These are phyloP conservation scores for Homarus americanus DNA, from an alignment of 1,140 invertebrate genomes.

Conservation along the genomic window DNA sequence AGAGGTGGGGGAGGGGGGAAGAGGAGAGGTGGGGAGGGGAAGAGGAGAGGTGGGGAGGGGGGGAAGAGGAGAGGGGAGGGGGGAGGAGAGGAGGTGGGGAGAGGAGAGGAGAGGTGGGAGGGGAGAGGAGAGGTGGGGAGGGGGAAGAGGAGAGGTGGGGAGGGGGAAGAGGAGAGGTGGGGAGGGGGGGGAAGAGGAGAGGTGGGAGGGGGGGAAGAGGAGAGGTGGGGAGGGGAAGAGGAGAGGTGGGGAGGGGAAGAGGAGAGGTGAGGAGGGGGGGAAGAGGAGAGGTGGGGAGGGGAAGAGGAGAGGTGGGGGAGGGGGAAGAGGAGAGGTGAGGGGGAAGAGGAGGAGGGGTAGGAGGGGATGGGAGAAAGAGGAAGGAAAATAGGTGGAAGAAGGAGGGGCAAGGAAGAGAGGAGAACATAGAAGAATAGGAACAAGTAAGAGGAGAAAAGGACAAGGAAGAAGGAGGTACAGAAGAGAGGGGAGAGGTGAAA, in stretches of 20 bases:
- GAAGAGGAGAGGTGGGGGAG: too few relatives aligned
- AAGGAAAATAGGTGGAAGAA: too few relatives aligned
- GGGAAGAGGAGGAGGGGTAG: too few relatives aligned
- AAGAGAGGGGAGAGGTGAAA: neutral
- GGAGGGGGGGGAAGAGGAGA: neutral
- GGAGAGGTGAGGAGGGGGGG: neutral
- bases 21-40: neutral
- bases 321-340: too few relatives aligned
- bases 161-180: neutral
- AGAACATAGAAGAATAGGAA: neutral
- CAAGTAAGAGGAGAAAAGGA: neutral
- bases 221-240: neutral
- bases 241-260: neutral
- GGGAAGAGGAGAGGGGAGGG: neutral
- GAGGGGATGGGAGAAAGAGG: too few relatives aligned
- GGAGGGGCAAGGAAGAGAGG: too few relatives aligned
- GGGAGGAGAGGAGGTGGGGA: neutral
- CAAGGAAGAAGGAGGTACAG: neutral
- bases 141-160: neutral
- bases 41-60: neutral
- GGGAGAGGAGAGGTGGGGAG: too few relatives aligned
- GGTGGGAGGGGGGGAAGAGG: too few relatives aligned
- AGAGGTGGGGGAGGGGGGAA: neutral
- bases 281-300: neutral
- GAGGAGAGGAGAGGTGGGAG: neutral